A percentile compares a stretch with the other conserved stretches of the same genome.
Evolutionary conservation across 2,888 invertebrate species (phyloP).

Genomic region (Alloscopus bannaensis): DNA sequence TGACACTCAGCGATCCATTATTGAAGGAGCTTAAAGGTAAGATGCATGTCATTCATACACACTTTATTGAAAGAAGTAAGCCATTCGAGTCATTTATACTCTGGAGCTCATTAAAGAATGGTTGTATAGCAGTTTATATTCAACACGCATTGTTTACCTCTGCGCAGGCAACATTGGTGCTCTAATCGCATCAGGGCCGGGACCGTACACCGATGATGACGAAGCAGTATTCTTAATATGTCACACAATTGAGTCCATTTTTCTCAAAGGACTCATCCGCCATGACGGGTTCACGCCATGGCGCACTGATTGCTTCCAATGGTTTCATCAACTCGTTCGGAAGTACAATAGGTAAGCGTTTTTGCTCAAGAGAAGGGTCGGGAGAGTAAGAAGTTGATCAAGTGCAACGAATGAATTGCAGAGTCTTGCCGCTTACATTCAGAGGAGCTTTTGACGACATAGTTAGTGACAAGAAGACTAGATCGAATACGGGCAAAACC

Average conservation of each 20-base stretch:
- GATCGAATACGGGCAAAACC: constrained; percentile 77
- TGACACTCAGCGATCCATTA: constrained; percentile 80
- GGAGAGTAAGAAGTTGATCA: neutral
- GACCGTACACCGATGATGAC: constrained; percentile 77
- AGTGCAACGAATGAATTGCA: constrained; percentile 12
- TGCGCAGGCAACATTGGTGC: constrained; percentile 73
- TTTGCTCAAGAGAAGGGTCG: too few relatives aligned
- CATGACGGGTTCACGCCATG: constrained; percentile 75
- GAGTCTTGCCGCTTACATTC: constrained; percentile 74
- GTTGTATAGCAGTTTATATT: too few relatives aligned
- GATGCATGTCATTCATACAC: constrained; percentile 2
- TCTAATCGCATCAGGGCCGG: constrained; percentile 74
- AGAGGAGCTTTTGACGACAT: constrained; percentile 77
- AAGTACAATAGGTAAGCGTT: constrained; percentile 72
- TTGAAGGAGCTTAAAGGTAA: constrained; percentile 80
- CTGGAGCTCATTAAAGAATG: too few relatives aligned
- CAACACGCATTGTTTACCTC: too few relatives aligned
- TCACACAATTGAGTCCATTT: constrained; percentile 79
- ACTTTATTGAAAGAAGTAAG: neutral
- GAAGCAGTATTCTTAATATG: constrained; percentile 77
- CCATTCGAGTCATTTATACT: too few relatives aligned
- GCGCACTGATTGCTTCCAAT: constrained; percentile 78
- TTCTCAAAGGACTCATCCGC: constrained; percentile 78
- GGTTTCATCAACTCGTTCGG: constrained; percentile 78
- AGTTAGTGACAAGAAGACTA: constrained; percentile 76